Evolutionary conservation across 1,140 invertebrate genomes (phyloP).

Genomic region (Ditylenchus dipsaci): DNA sequence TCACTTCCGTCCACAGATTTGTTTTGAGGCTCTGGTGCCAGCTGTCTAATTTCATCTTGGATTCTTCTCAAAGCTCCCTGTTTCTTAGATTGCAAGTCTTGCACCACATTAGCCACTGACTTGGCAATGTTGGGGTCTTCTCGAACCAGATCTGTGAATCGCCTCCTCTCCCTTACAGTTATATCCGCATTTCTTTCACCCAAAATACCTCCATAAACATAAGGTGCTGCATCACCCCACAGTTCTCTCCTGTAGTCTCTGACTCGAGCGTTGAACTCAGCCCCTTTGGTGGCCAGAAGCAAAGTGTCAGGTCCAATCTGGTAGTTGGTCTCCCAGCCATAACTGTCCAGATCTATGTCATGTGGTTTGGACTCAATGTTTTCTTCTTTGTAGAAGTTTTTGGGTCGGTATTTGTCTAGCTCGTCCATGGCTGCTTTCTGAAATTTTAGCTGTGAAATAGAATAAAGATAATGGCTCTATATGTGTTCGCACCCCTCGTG

Average conservation of each 20-base stretch:
- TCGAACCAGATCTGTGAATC: constrained; percentile 48
- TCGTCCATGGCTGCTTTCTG: constrained; percentile 41
- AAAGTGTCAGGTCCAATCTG: constrained; percentile 93
- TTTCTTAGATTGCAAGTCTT: constrained; percentile 18
- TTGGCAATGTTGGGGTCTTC: constrained; percentile 45
- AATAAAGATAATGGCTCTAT: not conserved
- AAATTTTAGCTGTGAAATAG: not conserved
- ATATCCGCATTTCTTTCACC: constrained; percentile 51
- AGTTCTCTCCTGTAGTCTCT: constrained; percentile 54
- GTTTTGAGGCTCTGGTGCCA: constrained; percentile 53
- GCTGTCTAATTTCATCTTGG: constrained; percentile 35
- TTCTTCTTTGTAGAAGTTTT: constrained; percentile 53
- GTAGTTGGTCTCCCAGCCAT: constrained; percentile 56
- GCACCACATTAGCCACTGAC: constrained; percentile 33
- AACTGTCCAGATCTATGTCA: constrained; percentile 52
- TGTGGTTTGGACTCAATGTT: constrained; percentile 39
- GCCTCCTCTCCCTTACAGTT: constrained; percentile 51
- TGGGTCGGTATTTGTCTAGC: constrained; percentile 58
- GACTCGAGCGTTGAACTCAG: constrained; percentile 70
- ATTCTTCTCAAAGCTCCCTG: constrained; percentile 40
- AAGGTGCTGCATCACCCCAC: constrained; percentile 54
- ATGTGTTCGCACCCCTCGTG: not conserved
- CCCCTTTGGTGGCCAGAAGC: constrained; percentile 80
- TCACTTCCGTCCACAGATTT: constrained; percentile 50
- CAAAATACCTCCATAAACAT: constrained; percentile 48